phyloP scores from a whole-genome alignment of 1,140 invertebrate genomes.

The Drosophila santomea region DNA sequence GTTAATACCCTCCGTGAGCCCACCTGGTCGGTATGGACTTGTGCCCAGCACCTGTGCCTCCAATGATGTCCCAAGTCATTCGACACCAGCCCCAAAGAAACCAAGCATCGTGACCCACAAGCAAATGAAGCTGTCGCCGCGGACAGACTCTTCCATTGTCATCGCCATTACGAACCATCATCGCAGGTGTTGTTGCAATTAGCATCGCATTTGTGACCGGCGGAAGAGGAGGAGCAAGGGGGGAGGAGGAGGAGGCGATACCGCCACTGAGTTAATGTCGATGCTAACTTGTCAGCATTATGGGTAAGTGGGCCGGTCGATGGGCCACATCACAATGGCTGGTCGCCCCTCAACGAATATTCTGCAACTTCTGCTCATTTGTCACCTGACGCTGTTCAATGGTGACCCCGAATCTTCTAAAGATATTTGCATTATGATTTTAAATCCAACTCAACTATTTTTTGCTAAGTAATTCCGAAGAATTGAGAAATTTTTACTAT shows the following conservation, averaged over 20 bases:
- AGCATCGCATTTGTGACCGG: slow-evolving; percentile 17
- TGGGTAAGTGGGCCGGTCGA: slow-evolving; percentile 46
- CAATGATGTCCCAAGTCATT: slow-evolving; percentile 9
- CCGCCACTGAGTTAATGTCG: slow-evolving; percentile 31
- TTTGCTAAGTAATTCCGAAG: no score
- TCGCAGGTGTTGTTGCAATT: slow-evolving; percentile 13
- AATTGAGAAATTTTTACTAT: no score
- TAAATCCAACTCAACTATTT: no score
- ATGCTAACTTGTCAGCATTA: slow-evolving; percentile 56
- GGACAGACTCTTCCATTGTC: slow-evolving; percentile 32
- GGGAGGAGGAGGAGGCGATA: neutral
- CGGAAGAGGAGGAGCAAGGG: neutral
- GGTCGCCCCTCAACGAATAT: neutral
- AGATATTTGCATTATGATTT: neutral
- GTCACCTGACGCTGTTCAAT: neutral
- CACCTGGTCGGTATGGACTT: slow-evolving; percentile 16
- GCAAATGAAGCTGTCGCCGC: slow-evolving; percentile 27
- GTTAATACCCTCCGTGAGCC: no score
- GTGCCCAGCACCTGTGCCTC: slow-evolving; percentile 11
- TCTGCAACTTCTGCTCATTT: neutral
- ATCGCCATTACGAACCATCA: slow-evolving; percentile 14
- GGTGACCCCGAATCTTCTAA: slow-evolving; percentile 13
- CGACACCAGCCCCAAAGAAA: neutral
- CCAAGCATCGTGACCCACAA: slow-evolving; percentile 42
- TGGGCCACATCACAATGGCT: slow-evolving; percentile 11